phyloP scores from a whole-genome alignment of 2,113 vertebrate species.

The Pedionomus torquatus region DNA sequence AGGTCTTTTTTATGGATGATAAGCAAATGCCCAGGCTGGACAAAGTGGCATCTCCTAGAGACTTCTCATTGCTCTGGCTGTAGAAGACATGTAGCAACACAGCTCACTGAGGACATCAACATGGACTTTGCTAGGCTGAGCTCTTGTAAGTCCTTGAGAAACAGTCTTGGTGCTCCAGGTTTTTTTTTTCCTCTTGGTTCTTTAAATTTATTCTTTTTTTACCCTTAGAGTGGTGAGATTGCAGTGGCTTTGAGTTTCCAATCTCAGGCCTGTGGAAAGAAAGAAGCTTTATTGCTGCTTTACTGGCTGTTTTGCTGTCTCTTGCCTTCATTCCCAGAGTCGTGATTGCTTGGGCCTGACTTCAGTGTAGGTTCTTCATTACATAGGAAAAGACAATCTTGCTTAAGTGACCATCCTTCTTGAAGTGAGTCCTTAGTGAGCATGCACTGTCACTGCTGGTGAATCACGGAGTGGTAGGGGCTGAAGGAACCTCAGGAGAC shows the following conservation, averaged over 20 bases:
- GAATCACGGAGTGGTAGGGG: not conserved
- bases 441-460: accelerated
- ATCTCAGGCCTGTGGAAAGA: not conserved
- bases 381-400: not conserved
- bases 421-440: not conserved
- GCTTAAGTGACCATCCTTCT: not conserved
- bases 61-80: not conserved
- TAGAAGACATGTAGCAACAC: not conserved
- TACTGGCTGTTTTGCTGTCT: not conserved
- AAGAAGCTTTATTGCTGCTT: not conserved
- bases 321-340: not conserved
- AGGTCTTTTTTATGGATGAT: not conserved
- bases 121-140: not conserved
- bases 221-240: not conserved
- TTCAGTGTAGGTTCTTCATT: not conserved
- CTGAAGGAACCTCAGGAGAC: too few species aligned
- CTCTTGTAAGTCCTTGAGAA: not conserved
- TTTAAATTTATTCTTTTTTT: not conserved
- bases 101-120: not conserved
- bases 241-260: not conserved
- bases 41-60: not conserved
- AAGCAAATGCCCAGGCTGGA: not conserved
- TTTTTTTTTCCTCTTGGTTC: not conserved
- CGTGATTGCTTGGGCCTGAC: not conserved
- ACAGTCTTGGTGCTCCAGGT: not conserved